Percentiles rank a stretch among this genome's conserved stretches.
phyloP scores from a whole-genome alignment of 2,797 vertebrate genomes.

The Sebastiscus tertius region DNA sequence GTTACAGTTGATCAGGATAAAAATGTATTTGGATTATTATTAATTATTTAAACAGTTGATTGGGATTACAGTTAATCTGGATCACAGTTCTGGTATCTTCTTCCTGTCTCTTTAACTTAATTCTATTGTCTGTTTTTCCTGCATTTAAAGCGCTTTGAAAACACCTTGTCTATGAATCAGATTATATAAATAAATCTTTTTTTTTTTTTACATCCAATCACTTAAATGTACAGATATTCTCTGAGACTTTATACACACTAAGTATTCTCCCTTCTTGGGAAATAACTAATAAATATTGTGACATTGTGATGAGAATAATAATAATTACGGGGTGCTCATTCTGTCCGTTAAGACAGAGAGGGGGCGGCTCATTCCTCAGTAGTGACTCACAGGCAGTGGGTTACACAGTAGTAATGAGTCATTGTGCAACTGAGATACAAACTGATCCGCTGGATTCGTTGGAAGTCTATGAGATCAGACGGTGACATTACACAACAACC shows the following conservation, averaged over 20 bases:
- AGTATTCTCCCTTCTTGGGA: neutral
- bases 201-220: too few relatives aligned
- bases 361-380: neutral
- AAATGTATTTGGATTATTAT: too few relatives aligned
- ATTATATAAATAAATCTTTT: rapidly evolving
- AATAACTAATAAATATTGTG: neutral
- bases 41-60: too few relatives aligned
- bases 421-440: neutral
- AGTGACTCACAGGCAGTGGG: slow-evolving; percentile 15
- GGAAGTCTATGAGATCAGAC: neutral
- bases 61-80: too few relatives aligned
- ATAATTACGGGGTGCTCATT: neutral
- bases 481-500: neutral
- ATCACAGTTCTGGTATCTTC: neutral
- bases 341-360: rapidly evolving
- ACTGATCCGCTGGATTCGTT: neutral
- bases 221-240: neutral
- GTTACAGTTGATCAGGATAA: neutral
- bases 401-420: neutral
- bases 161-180: neutral
- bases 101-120: neutral
- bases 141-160: neutral
- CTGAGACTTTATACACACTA: neutral
- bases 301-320: too few relatives aligned
- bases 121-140: neutral